A percentile compares a stretch with the other conserved stretches of the same genome.
Evolutionary conservation across 2,797 vertebrate genomes (phyloP).

Genomic region (Semotilus atromaculatus): DNA sequence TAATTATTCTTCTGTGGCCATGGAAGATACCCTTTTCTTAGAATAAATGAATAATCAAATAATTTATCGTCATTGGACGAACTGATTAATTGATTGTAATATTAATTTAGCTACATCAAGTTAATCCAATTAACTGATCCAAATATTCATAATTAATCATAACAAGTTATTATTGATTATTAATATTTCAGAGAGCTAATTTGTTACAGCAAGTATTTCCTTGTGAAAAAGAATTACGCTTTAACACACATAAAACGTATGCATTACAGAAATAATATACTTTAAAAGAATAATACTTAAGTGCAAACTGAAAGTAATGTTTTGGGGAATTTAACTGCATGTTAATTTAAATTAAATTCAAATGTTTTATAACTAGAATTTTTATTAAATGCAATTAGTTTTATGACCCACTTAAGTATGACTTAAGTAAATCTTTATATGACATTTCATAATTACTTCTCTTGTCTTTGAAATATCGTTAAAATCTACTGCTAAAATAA

Average conservation of each 20-base stretch:
- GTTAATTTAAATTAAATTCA: not conserved
- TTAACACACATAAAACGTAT: not conserved
- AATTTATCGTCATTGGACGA: too few relatives aligned
- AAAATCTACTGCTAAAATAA: not conserved
- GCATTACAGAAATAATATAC: not conserved
- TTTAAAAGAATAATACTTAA: not conserved
- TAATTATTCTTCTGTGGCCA: too few relatives aligned
- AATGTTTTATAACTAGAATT: too few relatives aligned
- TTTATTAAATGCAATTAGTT: not conserved
- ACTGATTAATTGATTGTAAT: too few relatives aligned
- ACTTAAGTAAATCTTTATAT: not conserved
- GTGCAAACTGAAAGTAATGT: not conserved
- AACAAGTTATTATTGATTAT: too few relatives aligned
- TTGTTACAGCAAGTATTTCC: not conserved
- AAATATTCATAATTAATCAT: too few relatives aligned
- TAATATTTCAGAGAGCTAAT: too few relatives aligned
- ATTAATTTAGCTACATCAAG: too few relatives aligned
- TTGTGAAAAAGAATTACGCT: not conserved
- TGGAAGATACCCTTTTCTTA: too few relatives aligned
- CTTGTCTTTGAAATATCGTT: not conserved
- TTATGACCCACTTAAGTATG: not conserved
- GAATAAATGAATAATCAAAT: too few relatives aligned
- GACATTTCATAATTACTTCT: not conserved
- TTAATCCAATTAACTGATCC: too few relatives aligned
- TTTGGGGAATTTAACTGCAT: not conserved